Base-by-base conservation (phyloP, 2,797 vertebrate species). In the Chiroxiphia lanceolata region DNA sequence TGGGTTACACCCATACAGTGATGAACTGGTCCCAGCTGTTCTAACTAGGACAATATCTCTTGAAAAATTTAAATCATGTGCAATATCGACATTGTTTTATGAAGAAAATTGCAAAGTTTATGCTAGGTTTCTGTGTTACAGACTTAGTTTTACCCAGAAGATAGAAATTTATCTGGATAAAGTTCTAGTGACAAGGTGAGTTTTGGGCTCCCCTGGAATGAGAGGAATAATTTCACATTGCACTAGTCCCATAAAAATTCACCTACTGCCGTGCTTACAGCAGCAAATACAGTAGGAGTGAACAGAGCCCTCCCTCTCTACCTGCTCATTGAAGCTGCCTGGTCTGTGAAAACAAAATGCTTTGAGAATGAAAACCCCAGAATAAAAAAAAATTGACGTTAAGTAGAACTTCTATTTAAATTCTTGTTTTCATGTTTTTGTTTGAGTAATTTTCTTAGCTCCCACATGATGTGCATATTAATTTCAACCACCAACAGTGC, bases 261-360 rank as follows among this genome's bases (percentile, higher is more conserved):
- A 47, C 34, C 34, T 42, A 1, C 6, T 59, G 20, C 33, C 2
- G 0, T 44, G 40, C 10, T 44, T 27, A 65, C 15, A 22, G 40
- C 38, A 78, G n/a, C 21, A 40, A 0, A 0, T n/a, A 12, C 0
- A 1, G 7, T 12, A 47, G 47, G 31, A 82, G 10, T 6, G 3
- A 70, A 51, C 17, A 59, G 38, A 63, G 18, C 13, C 17, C 22
- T 85, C 7, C 8, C 8, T 45, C 23, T 65, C 59, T 65, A 3
- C 26, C 36, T 70, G 36, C 13, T 59, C 31, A 26, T 0, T 69
- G 57, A 84, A 90, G 34, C 13, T 82, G n/a, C 10, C 18, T 20
- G 34, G 27, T 15, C 31, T 70, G n/a, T 54, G 38, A 51, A 74
- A 72, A 64, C 40, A 61, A 79, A 92, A 83, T 13, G 8, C 15